phyloP scores from a whole-genome alignment of 1,140 invertebrate genomes.

The Centruroides vittatus region DNA sequence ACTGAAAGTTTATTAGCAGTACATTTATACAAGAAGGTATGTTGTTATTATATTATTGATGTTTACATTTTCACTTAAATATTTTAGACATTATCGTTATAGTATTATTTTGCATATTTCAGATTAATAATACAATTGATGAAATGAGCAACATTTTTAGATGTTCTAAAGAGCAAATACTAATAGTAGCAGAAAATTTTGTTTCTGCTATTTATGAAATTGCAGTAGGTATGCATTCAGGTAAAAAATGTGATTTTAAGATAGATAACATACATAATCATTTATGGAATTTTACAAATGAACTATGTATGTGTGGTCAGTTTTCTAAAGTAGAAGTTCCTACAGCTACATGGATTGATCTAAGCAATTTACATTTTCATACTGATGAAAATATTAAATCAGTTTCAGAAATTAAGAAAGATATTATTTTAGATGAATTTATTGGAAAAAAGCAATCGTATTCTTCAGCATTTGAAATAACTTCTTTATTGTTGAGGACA shows the following conservation, averaged over 20 bases:
- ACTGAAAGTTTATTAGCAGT: constrained; percentile 11
- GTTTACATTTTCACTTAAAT: too few relatives aligned
- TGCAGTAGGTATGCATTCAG: background rate
- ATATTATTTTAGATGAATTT: constrained; percentile 6
- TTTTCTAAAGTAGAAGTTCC: background rate
- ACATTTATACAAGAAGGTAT: too few relatives aligned
- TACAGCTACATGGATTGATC: too few relatives aligned
- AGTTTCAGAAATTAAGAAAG: too few relatives aligned
- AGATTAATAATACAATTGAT: constrained; percentile 34
- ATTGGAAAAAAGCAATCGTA: background rate
- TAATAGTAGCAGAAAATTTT: background rate
- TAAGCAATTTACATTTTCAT: too few relatives aligned
- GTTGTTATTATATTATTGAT: too few relatives aligned
- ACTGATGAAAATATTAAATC: too few relatives aligned
- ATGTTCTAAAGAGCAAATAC: background rate
- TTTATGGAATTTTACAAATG: background rate
- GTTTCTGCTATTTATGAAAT: background rate
- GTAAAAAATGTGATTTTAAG: background rate
- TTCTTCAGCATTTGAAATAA: constrained; percentile 3
- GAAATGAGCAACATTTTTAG: background rate
- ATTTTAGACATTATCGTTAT: too few relatives aligned
- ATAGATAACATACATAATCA: background rate
- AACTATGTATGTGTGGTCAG: background rate
- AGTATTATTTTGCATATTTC: constrained; percentile 20
- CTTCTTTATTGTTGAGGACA: constrained; percentile 1